Conservation (phyloP, 37 sponge, comb jelly and placozoan species). For the Hormiphora californensis region DNA sequence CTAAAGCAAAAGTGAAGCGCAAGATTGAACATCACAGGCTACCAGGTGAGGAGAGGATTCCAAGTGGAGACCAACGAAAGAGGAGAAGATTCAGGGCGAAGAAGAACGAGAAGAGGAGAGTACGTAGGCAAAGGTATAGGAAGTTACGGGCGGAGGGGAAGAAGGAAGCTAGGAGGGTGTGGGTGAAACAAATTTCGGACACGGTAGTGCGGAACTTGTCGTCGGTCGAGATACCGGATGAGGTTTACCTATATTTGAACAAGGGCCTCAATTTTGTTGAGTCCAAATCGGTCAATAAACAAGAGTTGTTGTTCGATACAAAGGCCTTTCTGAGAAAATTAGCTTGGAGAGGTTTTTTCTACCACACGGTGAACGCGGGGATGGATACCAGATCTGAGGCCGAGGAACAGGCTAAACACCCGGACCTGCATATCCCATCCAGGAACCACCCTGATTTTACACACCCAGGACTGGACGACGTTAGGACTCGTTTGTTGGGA, state of each 20-base stretch:
- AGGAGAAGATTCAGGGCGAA: not conserved
- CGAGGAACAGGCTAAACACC: too few relatives aligned
- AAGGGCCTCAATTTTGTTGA: constrained; percentile 35
- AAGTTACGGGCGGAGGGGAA: too few relatives aligned
- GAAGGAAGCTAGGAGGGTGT: too few relatives aligned
- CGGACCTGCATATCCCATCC: not conserved
- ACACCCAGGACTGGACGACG: not conserved
- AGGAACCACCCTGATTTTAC: not conserved
- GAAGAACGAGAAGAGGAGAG: not conserved
- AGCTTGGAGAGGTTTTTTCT: not conserved
- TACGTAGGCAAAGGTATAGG: too few relatives aligned
- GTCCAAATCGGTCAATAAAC: not conserved
- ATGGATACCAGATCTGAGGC: too few relatives aligned
- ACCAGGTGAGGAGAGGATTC: too few relatives aligned
- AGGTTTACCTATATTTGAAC: not conserved
- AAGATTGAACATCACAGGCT: too few relatives aligned
- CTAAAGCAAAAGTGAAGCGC: too few relatives aligned
- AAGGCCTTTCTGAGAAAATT: not conserved
- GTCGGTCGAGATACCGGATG: not conserved
- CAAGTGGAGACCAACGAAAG: too few relatives aligned
- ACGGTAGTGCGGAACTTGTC: not conserved
- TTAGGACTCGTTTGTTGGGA: not conserved
- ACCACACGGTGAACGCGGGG: not conserved
- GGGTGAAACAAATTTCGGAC: not conserved
- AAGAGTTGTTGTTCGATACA: not conserved